A percentile compares a stretch with the other conserved stretches of the same genome.
Conservation (phyloP, 2,113 vertebrate genomes). For the Peromyscus californicus region DNA sequence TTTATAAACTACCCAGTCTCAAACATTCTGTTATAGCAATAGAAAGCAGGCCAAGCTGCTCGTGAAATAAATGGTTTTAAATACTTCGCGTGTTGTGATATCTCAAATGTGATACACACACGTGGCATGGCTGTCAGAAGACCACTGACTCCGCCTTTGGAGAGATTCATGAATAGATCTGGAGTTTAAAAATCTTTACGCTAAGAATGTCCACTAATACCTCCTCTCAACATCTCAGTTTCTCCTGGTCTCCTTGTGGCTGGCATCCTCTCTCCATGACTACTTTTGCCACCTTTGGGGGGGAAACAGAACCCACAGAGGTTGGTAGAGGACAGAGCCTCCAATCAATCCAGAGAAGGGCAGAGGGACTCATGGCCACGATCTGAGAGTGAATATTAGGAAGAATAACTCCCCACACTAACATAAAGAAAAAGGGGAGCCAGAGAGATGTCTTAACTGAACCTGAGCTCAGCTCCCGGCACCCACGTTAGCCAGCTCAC, state of each 20-base stretch:
- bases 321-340: not conserved
- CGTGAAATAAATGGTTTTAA: conserved; percentile 21
- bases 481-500: not conserved
- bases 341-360: not conserved
- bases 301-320: not conserved
- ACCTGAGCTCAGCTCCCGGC: not conserved
- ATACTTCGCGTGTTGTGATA: not conserved
- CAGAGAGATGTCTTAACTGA: not conserved
- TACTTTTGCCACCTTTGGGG: conserved; percentile 27
- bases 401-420: not conserved
- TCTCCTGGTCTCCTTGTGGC: not conserved
- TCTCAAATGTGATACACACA: not conserved
- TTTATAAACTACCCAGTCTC: not conserved
- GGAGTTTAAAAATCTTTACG: conserved; percentile 26
- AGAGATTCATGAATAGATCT: not conserved
- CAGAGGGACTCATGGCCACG: not conserved
- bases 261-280: not conserved
- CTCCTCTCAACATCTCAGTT: not conserved
- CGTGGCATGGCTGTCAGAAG: not conserved
- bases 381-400: not conserved
- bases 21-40: not conserved
- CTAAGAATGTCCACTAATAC: not conserved
- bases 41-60: not conserved
- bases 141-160: not conserved
- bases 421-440: not conserved